Evolutionary conservation across 2,888 invertebrate species (phyloP).

Genomic region (Drosophila eohydei): DNA sequence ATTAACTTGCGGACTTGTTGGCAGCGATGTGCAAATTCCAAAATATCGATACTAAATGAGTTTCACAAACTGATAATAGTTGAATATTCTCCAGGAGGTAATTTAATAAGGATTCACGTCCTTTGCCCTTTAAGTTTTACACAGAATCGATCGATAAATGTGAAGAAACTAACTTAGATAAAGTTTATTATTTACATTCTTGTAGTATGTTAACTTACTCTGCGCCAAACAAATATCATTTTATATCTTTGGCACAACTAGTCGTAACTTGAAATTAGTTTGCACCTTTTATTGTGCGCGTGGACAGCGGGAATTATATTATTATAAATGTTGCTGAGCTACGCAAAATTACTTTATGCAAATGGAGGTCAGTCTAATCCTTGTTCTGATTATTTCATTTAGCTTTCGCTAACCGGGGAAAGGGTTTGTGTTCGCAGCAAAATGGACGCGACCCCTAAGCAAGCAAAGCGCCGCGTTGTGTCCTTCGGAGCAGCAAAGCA

Average conservation of each 20-base stretch:
- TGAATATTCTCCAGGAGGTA: conserved; percentile 9
- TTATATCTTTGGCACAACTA: neutral
- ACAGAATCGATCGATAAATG: neutral
- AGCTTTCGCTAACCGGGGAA: neutral
- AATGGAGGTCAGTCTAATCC: conserved; percentile 8
- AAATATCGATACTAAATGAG: conserved; percentile 50
- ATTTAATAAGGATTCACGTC: neutral
- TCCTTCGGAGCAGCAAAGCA: conserved; percentile 14
- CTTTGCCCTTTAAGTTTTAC: neutral
- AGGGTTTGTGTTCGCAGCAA: neutral
- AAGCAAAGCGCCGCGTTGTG: conserved; percentile 33
- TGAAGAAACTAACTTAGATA: neutral
- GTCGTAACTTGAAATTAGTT: neutral
- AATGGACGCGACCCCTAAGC: conserved; percentile 38
- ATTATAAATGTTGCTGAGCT: conserved; percentile 34
- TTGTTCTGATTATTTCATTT: conserved; percentile 37
- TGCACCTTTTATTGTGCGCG: conserved; percentile 37
- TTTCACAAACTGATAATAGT: conserved; percentile 20
- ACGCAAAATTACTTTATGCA: conserved; percentile 15
- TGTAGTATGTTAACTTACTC: neutral
- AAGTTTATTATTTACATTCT: neutral
- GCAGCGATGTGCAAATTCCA: conserved; percentile 18
- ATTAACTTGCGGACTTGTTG: conserved; percentile 35
- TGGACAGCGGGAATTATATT: conserved; percentile 38
- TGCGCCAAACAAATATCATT: neutral